Evolutionary conservation across 2,113 vertebrate species (phyloP).

Genomic region (Callopanchax toddi): DNA sequence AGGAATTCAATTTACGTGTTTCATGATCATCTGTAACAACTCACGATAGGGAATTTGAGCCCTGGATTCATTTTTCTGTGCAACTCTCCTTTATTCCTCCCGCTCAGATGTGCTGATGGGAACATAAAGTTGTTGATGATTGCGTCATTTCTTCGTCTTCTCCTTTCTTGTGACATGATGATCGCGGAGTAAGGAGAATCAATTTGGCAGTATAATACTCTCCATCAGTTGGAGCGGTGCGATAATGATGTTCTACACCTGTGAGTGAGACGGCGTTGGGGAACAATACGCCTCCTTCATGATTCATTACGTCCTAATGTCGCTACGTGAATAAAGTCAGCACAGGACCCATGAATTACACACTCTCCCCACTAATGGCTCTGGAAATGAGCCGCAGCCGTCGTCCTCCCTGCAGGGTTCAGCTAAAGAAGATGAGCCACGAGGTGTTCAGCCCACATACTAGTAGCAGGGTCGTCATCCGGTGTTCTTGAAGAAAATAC

Average conservation of each 20-base stretch:
- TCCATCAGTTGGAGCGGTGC: constrained; percentile 63
- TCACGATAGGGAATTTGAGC: constrained; percentile 67
- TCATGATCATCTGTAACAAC: constrained; percentile 77
- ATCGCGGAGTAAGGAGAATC: constrained; percentile 59
- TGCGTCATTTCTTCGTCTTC: constrained; percentile 60
- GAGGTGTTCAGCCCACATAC: constrained; percentile 1
- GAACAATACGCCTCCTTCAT: constrained; percentile 71
- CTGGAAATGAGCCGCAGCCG: constrained; percentile 50
- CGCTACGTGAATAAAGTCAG: constrained; percentile 57
- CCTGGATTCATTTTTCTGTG: constrained; percentile 35
- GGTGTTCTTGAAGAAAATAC: no score
- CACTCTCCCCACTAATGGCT: constrained; percentile 63
- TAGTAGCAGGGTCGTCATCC: no score
- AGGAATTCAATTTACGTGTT: constrained; percentile 76
- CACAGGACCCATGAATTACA: constrained; percentile 51
- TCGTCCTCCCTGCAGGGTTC: constrained; percentile 2
- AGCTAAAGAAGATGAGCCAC: constrained; percentile 43
- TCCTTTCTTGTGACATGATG: constrained; percentile 47
- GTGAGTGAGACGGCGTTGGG: constrained; percentile 37
- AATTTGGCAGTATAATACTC: constrained; percentile 75
- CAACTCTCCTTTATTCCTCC: constrained; percentile 34
- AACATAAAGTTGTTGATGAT: constrained; percentile 76
- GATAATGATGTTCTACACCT: constrained; percentile 78
- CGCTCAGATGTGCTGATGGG: constrained; percentile 70
- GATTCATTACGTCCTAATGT: constrained; percentile 77